phyloP scores from a whole-genome alignment of 1,140 invertebrate species.

The Pygmarrhopalites habei region DNA sequence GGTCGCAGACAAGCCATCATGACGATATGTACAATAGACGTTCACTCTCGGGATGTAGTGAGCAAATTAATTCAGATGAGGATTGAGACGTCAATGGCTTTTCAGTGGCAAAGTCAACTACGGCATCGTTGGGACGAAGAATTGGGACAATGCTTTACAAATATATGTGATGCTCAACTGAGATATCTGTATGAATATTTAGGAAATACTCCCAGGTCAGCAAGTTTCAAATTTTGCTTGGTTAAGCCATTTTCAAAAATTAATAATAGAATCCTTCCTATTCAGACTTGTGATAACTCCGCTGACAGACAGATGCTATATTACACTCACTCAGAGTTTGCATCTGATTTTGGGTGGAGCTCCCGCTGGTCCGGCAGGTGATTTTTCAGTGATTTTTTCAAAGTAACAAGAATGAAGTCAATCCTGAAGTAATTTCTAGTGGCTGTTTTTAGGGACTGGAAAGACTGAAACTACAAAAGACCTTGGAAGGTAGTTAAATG shows the following conservation, averaged over 20 bases:
- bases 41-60: conserved; percentile 88
- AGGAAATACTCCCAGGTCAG: neutral
- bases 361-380: conserved; percentile 64
- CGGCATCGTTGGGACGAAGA: conserved; percentile 41
- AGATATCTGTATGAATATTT: conserved; percentile 89
- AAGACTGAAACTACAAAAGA: conserved; percentile 98
- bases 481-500: too few relatives aligned
- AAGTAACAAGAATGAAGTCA: too few relatives aligned
- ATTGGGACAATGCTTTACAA: conserved; percentile 84
- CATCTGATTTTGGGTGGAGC: conserved; percentile 94
- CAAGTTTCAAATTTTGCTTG: too few relatives aligned
- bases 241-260: too few relatives aligned
- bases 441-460: too few relatives aligned
- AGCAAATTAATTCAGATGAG: conserved; percentile 83
- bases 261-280: too few relatives aligned
- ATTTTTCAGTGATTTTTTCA: too few relatives aligned
- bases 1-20: conserved; percentile 97
- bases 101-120: conserved; percentile 78
- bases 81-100: conserved; percentile 81
- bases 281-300: conserved; percentile 85
- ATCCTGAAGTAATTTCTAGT: too few relatives aligned
- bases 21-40: conserved; percentile 97
- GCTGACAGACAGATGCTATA: conserved; percentile 92
- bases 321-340: conserved; percentile 89
- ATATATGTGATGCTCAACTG: conserved; percentile 95